Base-by-base conservation (phyloP, 2,797 vertebrate species). In the Poeciliopsis paucimaculata region DNA sequence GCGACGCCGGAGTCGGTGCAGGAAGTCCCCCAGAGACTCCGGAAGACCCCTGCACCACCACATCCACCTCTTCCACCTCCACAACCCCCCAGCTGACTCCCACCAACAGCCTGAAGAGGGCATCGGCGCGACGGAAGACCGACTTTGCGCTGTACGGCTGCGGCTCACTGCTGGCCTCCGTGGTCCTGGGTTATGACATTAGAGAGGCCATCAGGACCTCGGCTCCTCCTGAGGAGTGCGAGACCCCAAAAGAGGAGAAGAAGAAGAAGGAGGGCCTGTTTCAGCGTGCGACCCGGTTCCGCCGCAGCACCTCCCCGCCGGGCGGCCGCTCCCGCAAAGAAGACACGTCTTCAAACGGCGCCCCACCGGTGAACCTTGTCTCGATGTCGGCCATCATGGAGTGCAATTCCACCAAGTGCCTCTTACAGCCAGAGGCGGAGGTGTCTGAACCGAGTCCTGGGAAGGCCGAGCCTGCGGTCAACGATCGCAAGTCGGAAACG, bases 121-220 rank as follows among this genome's bases (percentile, higher is more conserved):
- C 94, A 0, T 76, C 91, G 0, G 93, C 91, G 70, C 96, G 93
- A 26, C 96, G 96, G 70, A 97, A 94, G 89, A 98, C 95, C 0
- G 97, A 98, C 87, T 91, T 94, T 0, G 97, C 96, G 31, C 87
- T 99, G 79, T 97, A 96, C 2, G 92, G 96, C 45, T 98, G 97
- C 70, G 96, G 97, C 34, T 91, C 96, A 1, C 84, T 99, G 73
- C 95, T 99, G 83, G 97, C 97, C 0, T 97, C 97, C 0, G 94
- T 99, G n/a, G 96, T 96, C 26, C 93, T 99, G 36, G 98, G 98
- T 39, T 94, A 96, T 3, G 98, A 99, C 77, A 91, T 99, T 12
- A 92, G 97, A 26, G 97, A 97, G 78, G 94, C 96, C 2, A 93
- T 95, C 9, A 95, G 92, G 77, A 90, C 80, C 89, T 86, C 92